Evolutionary conservation across 2,888 invertebrate genomes (phyloP).

Genomic region (Nomada fucata): DNA sequence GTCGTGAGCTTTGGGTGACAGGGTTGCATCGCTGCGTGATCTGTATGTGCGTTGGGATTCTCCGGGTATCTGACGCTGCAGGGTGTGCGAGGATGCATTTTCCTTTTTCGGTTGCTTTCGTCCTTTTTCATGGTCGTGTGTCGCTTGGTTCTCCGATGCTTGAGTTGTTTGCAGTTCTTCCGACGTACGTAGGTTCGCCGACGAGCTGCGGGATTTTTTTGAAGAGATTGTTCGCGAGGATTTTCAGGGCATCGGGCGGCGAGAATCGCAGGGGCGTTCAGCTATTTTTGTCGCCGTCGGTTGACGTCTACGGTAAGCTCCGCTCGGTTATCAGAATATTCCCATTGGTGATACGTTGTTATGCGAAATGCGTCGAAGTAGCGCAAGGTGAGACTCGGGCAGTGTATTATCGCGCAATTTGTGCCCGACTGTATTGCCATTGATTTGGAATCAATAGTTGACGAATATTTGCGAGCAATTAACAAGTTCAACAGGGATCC

Average conservation of each 20-base stretch:
- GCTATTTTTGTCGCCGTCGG: too few species aligned
- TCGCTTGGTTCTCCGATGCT: not conserved
- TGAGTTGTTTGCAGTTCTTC: not conserved
- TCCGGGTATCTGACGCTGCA: slow-evolving; percentile 8
- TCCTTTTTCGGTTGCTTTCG: not conserved
- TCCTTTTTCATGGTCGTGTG: not conserved
- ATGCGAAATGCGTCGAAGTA: too few species aligned
- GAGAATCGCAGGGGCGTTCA: too few species aligned
- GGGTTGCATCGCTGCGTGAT: slow-evolving; percentile 44
- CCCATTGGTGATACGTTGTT: too few species aligned
- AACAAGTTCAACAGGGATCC: not conserved
- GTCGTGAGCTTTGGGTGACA: slow-evolving; percentile 33
- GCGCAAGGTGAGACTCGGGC: too few species aligned
- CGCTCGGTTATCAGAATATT: too few species aligned
- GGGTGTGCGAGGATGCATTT: not conserved
- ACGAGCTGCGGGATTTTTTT: not conserved
- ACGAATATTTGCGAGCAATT: not conserved
- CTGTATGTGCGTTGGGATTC: slow-evolving; percentile 31
- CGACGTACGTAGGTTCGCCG: too few species aligned
- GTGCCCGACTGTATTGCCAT: too few species aligned
- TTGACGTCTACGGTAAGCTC: too few species aligned
- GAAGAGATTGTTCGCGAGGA: not conserved
- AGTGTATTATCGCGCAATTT: too few species aligned
- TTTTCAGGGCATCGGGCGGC: not conserved
- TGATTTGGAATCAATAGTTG: too few species aligned